Evolutionary conservation across 1,140 invertebrate genomes (phyloP).

Genomic region (Danaus plexippus): DNA sequence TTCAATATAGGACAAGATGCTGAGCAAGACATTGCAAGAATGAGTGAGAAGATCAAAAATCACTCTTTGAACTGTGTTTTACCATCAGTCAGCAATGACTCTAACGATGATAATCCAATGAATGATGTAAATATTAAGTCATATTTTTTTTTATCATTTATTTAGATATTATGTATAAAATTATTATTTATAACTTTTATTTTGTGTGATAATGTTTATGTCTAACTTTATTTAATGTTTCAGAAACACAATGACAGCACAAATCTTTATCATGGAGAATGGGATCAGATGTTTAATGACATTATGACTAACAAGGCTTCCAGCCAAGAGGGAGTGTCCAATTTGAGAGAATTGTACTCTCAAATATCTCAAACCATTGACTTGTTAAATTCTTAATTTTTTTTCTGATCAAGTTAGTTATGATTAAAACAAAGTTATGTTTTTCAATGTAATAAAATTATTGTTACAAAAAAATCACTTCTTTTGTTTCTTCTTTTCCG

Average conservation of each 20-base stretch:
- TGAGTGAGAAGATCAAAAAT: constrained; percentile 29
- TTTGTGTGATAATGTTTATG: constrained; percentile 7
- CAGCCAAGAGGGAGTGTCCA: constrained; percentile 55
- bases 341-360: constrained; percentile 62
- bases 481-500: constrained; percentile 97
- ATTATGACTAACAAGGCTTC: constrained; percentile 54
- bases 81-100: constrained; percentile 54
- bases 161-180: constrained; percentile 8
- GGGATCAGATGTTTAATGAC: constrained; percentile 68
- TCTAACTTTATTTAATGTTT: constrained; percentile 20
- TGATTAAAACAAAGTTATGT: constrained; percentile 24
- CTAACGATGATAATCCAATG: constrained; percentile 47
- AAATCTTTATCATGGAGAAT: constrained; percentile 57
- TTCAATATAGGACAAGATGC: constrained; percentile 49
- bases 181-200: neutral
- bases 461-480: constrained; percentile 74
- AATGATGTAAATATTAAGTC: constrained; percentile 33
- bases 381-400: constrained; percentile 53
- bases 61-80: constrained; percentile 60
- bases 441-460: constrained; percentile 48
- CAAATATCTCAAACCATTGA: constrained; percentile 66
- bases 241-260: constrained; percentile 46
- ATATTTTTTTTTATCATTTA: constrained; percentile 10
- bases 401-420: constrained; percentile 3
- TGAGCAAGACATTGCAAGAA: constrained; percentile 33